Evolutionary conservation across 2,888 invertebrate species (phyloP).

Genomic region (Ischnura elegans): DNA sequence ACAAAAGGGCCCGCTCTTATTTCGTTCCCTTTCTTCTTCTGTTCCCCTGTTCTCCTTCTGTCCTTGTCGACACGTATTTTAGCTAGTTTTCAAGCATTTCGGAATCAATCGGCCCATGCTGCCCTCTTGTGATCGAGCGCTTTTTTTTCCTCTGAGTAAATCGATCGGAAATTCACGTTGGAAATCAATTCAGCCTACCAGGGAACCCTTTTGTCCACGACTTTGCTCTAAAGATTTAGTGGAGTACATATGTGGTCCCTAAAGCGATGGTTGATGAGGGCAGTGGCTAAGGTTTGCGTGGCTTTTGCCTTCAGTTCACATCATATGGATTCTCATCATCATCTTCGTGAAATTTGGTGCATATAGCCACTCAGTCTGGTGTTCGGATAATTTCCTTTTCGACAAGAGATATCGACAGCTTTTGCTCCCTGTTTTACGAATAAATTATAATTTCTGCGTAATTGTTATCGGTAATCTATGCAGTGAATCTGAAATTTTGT

Average conservation of each 20-base stretch:
- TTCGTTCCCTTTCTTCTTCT: neutral
- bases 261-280: neutral
- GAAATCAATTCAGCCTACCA: neutral
- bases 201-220: neutral
- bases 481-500: no score
- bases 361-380: neutral
- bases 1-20: neutral
- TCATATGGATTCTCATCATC: neutral
- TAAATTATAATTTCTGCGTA: no score
- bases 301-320: neutral
- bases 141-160: neutral
- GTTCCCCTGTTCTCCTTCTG: neutral
- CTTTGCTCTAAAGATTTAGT: neutral
- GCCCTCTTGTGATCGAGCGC: neutral
- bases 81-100: neutral
- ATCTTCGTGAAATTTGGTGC: neutral
- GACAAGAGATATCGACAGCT: neutral
- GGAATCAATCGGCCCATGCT: neutral
- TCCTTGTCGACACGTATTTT: neutral
- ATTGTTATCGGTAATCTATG: no score
- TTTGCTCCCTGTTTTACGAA: neutral
- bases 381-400: neutral
- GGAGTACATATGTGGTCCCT: neutral
- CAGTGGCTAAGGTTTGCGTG: neutral
- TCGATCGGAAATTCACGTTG: neutral